These are phyloP conservation scores for Protophormia terraenovae DNA, from an alignment of 2,888 invertebrate genomes.

Conservation along the genomic window DNA sequence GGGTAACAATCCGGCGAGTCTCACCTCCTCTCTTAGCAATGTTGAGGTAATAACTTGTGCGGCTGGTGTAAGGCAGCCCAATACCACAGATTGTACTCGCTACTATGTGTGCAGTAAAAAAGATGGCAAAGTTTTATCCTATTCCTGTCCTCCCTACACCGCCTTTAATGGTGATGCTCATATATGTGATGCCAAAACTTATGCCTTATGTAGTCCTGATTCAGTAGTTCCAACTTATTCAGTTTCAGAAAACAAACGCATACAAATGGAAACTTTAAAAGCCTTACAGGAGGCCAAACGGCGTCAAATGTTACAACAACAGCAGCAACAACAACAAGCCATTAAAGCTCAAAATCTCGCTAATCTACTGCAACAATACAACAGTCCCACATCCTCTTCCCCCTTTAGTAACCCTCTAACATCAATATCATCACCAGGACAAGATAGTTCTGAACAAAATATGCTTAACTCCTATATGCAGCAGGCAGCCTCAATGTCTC, in stretches of 20 bases:
- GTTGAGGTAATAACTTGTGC: constrained; percentile 81
- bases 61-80: constrained; percentile 81
- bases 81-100: constrained; percentile 82
- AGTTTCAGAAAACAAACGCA: constrained; percentile 75
- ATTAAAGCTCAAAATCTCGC: constrained; percentile 77
- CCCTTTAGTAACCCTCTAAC: background rate
- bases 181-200: constrained; percentile 81
- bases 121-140: constrained; percentile 80
- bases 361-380: constrained; percentile 74
- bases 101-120: constrained; percentile 82
- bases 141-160: constrained; percentile 82
- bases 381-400: constrained; percentile 23
- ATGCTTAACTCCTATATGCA: constrained; percentile 72
- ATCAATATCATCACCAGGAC: constrained; percentile 45
- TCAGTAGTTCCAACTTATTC: constrained; percentile 72
- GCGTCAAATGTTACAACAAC: constrained; percentile 34
- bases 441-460: constrained; percentile 70
- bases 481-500: constrained; percentile 63
- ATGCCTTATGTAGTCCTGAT: constrained; percentile 77
- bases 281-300: constrained; percentile 78
- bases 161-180: constrained; percentile 81
- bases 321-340: constrained; percentile 64
- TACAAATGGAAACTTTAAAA: constrained; percentile 78
- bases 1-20: constrained; percentile 71
- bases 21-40: constrained; percentile 71